Base-by-base conservation (phyloP, 2,888 invertebrate genomes). In the Amphipoea oculea region DNA sequence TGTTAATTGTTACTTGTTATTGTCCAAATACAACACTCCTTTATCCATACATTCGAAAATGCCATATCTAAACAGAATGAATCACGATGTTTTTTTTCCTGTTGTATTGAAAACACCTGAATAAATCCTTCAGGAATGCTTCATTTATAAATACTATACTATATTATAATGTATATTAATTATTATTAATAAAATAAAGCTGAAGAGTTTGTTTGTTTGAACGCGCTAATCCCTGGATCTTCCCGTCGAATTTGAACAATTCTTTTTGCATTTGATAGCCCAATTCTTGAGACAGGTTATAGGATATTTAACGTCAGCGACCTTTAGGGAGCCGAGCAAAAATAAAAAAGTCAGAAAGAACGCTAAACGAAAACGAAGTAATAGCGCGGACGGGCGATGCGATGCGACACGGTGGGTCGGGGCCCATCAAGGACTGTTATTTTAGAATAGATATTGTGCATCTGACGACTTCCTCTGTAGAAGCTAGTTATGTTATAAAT, bases 1-100 rank as follows among this genome's bases (percentile, higher is more conserved):
- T 67, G 57, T 48, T 29, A 29, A 29, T 29, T 36, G 36, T 36
- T 36, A 36, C 36, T 36, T 62, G 12, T 73, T 73, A 60, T 85
- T 77, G 62, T 75, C 72, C 9, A 66, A 57, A 57, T 57, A 69
- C 23, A 72, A 72, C n/a, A 72, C 11, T 36, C 3, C n/a, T 23
- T 36, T 67, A 66, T 29, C 9, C 11, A 12, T 73, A 40, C 6
- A 36, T 45, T 54, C 3, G 2, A 54, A 45, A 63, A 54, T n/a
- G 36, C 14, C 5, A 48, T 42, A 67, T 9, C 0, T 42, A 20
- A n/a, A 36, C n/a, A 54, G 4, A 45, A 63, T n/a, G 0, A 54
- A 63, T 45, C 17, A 54, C 11, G 42, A 54, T 62, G n/a, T 67
- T n/a, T 29, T n/a, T 75, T 42, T 60, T n/a, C 23, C 40, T 57